Base-by-base conservation (phyloP, 2,113 vertebrate genomes). In the Paracanthobrama guichenoti region DNA sequence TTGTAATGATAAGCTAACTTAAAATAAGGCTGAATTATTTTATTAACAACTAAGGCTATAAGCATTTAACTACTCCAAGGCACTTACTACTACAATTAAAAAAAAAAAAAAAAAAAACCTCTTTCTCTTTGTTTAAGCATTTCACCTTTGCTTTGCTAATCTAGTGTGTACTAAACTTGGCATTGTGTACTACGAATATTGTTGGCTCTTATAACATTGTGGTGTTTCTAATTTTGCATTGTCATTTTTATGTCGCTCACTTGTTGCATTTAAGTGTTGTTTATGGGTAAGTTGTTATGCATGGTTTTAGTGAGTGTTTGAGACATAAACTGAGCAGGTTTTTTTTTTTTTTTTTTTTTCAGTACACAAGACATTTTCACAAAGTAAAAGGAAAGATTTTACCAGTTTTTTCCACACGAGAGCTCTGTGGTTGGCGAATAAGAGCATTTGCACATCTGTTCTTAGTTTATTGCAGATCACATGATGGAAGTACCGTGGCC, bases 361-460 rank as follows among this genome's bases (percentile, higher is more conserved):
- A 31, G 73, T 22, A 39, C 11, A 46, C 20, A 77, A 35, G 9
- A 42, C 20, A 42, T 50, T 16, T 66, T 18, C 1, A 9, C 28
- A 13, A 9, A 60, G 6, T 79, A 3, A 44, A 13, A 6, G 31
- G 76, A 44, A 42, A 79, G 16, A 39, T 18, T 76, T 13, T 18
- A n/a, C 76, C n/a, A 78, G 55, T 16, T 42, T 60, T 57, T n/a
- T 71, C 31, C 22, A 9, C 6, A 59, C 57, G 20, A n/a, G 10
- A 26, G 12, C 31, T 57, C 28, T 42, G 22, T 42, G 35, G 55
- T 44, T 62, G 12, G 31, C 16, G 11, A 59, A 59, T 42, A 24
- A 78, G 31, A 78, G 50, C 73, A 77, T 44, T 62, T 79, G 12
- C 76, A 26, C 76, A 62, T 79, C 57, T 79, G 76, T 42, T 79